Evolutionary conservation across 2,888 invertebrate genomes (phyloP), one percentile per base, ranked within the genome.

Genomic region (Euzetes globulus): DNA sequence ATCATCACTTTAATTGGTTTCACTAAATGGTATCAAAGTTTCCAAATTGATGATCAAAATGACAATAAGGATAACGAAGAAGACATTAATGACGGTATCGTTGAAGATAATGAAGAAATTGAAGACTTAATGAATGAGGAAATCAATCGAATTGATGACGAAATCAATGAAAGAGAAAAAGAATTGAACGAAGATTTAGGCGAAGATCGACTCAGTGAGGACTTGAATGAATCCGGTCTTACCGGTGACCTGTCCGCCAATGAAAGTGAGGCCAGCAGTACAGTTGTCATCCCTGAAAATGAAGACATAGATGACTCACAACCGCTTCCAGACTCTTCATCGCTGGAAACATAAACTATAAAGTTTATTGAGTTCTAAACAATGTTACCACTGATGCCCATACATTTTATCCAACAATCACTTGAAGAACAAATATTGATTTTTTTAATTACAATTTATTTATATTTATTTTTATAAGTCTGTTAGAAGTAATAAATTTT

Each of bases 221-320:
- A n/a, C 19, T n/a, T 19, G 7, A n/a, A 19, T 37, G 22, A 22
- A 3, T 70, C 70, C 1, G 47, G 47, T 1, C 70, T 70, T 22
- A 70, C 41, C 22, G 70, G 70, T 27, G 70, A 70, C 3, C 13
- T 70, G 1, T 17, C 7, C 1, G 47, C n/a, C 27, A 22, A 70
- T 27, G 70, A 25, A 13, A 70, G 70, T 27, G 70, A 70, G 7
- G 70, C 3, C 13, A 47, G 47, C 25, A 70, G 70, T 70, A 70
- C 41, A 27, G 11, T 65, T 33, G 65, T 65, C 13, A 65, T 65
- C 1, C 37, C 37, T 4, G 37, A 65, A 19, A 19, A 17, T 19
- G 65, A 65, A 9, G 41, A 65, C 9, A 4, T 37, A 1, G 22
- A 45, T 3, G 70, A 70, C 17, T 25, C 37, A 13, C 11, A 70